phyloP scores from a whole-genome alignment of 1,140 invertebrate species.

The Lethocerus indicus region DNA sequence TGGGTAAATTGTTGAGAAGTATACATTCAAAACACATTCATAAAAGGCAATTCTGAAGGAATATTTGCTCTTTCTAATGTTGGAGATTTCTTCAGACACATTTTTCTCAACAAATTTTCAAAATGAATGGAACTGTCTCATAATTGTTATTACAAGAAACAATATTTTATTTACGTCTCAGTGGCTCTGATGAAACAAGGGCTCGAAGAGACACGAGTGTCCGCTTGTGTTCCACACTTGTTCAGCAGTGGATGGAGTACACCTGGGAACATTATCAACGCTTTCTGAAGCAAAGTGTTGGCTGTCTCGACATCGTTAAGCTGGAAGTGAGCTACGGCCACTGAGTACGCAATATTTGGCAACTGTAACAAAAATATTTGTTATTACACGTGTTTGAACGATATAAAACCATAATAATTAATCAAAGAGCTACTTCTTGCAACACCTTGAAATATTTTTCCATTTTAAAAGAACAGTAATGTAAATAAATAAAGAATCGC shows the following conservation, averaged over 20 bases:
- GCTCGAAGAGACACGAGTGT: conserved; percentile 39
- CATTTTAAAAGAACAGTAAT: background rate
- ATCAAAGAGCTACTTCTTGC: no score
- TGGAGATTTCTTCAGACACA: no score
- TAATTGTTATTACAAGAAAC: no score
- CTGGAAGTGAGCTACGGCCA: conserved; percentile 60
- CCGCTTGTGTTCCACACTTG: conserved; percentile 55
- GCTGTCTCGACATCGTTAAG: conserved; percentile 30
- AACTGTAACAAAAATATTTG: conserved; percentile 36
- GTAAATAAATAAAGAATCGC: background rate
- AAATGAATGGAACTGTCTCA: no score
- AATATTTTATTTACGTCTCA: no score
- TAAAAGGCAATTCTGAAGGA: no score
- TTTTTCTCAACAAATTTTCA: no score
- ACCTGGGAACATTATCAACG: conserved; percentile 70
- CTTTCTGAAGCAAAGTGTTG: conserved; percentile 48
- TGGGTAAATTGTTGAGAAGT: no score
- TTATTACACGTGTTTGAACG: no score
- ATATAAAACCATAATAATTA: no score
- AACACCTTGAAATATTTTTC: background rate
- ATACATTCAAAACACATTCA: no score
- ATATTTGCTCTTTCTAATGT: no score
- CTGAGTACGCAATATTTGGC: conserved; percentile 76
- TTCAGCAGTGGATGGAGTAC: conserved; percentile 54
- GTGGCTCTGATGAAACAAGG: conserved; percentile 18